Base-by-base conservation (phyloP, 2,113 vertebrate species). In the Chaetops frenatus region DNA sequence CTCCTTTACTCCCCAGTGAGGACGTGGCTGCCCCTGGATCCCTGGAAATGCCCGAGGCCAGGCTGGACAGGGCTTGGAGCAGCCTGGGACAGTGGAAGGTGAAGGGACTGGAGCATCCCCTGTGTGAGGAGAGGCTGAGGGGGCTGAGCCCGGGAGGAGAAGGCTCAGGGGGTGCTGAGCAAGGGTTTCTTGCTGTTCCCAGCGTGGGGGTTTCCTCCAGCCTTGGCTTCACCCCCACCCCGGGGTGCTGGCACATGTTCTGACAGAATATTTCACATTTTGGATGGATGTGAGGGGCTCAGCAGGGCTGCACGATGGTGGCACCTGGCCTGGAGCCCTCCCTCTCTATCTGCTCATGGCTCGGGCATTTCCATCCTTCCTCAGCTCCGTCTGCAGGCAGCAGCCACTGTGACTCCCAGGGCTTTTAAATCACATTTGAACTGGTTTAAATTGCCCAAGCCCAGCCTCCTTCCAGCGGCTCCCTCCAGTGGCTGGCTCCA, bases 401-500 rank as follows among this genome's bases (percentile, higher is more conserved):
- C 27, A 56, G 18, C 6, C 8, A 2, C 48, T 6, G 31, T 1
- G 42, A 10, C 38, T 15, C 5, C 2, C 3, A 51, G 15, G 15
- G 15, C 15, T 0, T 35, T 9, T 1, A 27, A 83, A 15, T 33
- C 38, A 0, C 33, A 1, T 62, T 91, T 60, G 36, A 14, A 38
- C 8, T 0, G 72, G 7, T 66, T 22, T 7, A 1, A 78, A 28
- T 16, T 95, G 92, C 76, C 88, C 80, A 50, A 47, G 54, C 11
- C 56, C 83, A 67, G 64, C 42, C 94, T 81, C 71, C 88, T 31
- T 31, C 51, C 76, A 70, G 94, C 44, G 33, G 71, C 92, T 85
- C 92, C 85, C 81, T 82, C 90, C 79, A 48, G 92, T 82, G 94
- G 90, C 44, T 94, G 66, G 51, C 56, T 87, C 66, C 90, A 36